Evolutionary conservation across 2,888 invertebrate genomes (phyloP).

Genomic region (Nysson spinosus): DNA sequence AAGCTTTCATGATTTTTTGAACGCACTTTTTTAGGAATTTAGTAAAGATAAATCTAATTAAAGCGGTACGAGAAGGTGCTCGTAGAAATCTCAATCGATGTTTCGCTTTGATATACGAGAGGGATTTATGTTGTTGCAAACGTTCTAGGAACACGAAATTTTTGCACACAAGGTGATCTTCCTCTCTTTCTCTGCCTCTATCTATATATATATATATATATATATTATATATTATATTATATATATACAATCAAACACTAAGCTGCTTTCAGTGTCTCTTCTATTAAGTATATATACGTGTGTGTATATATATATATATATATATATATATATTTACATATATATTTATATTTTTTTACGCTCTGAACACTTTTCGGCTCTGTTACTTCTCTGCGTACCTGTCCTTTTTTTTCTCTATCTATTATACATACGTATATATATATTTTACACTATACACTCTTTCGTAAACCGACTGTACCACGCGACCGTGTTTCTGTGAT

Average conservation of each 20-base stretch:
- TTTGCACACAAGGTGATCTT: constrained; percentile 32
- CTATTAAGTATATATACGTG: constrained; percentile 60
- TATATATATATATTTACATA: constrained; percentile 57
- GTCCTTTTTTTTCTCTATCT: constrained; percentile 66
- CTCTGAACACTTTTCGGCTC: constrained; percentile 67
- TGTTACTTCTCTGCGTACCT: constrained; percentile 67
- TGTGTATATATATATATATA: constrained; percentile 50
- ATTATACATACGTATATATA: constrained; percentile 47
- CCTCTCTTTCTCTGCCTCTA: constrained; percentile 12
- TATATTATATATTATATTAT: constrained; percentile 35
- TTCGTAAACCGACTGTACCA: constrained; percentile 55
- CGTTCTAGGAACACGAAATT: constrained; percentile 36
- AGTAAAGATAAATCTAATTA: no score
- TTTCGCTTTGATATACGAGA: constrained; percentile 15
- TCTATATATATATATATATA: constrained; percentile 11
- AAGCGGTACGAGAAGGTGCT: no score
- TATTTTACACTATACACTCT: constrained; percentile 57
- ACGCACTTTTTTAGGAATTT: constrained; percentile 17
- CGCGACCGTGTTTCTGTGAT: constrained; percentile 50
- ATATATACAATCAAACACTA: constrained; percentile 73
- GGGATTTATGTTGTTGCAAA: constrained; percentile 23
- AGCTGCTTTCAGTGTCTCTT: constrained; percentile 77
- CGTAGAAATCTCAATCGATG: constrained; percentile 15
- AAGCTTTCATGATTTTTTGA: constrained; percentile 5
- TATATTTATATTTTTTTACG: constrained; percentile 59